Evolutionary conservation across 2,888 invertebrate species (phyloP).

Genomic region (Smittia aterrima): DNA sequence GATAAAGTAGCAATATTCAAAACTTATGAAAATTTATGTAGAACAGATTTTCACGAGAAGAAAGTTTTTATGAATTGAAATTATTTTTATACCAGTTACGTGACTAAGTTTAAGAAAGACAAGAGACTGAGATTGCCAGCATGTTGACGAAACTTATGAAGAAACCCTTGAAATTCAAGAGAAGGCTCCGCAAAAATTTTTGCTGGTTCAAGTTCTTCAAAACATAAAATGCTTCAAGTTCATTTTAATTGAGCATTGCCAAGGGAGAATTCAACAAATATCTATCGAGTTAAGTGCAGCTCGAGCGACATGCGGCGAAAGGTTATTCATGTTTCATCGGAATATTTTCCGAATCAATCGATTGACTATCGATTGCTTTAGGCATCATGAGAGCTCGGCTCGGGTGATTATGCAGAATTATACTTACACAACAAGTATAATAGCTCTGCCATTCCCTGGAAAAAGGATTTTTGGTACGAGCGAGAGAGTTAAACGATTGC

Average conservation of each 20-base stretch:
- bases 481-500: background rate
- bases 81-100: too few species aligned
- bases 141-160: background rate
- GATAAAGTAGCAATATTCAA: too few species aligned
- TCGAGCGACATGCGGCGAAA: background rate
- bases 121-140: too few species aligned
- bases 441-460: background rate
- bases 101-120: too few species aligned
- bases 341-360: background rate
- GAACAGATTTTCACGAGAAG: too few species aligned
- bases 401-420: constrained; percentile 1
- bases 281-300: background rate
- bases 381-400: background rate
- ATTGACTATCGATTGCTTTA: background rate
- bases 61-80: too few species aligned
- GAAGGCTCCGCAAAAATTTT: background rate
- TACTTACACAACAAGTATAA: constrained; percentile 3
- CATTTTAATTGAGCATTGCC: background rate
- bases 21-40: too few species aligned
- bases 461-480: background rate
- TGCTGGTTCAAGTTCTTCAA: background rate
- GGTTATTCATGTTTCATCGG: background rate
- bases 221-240: background rate
- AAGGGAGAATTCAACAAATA: background rate
- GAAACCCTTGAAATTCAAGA: background rate